Evolutionary conservation across 1,140 invertebrate species (phyloP), one percentile per base, ranked within the genome.

Genomic region (Mylabris phalerata): DNA sequence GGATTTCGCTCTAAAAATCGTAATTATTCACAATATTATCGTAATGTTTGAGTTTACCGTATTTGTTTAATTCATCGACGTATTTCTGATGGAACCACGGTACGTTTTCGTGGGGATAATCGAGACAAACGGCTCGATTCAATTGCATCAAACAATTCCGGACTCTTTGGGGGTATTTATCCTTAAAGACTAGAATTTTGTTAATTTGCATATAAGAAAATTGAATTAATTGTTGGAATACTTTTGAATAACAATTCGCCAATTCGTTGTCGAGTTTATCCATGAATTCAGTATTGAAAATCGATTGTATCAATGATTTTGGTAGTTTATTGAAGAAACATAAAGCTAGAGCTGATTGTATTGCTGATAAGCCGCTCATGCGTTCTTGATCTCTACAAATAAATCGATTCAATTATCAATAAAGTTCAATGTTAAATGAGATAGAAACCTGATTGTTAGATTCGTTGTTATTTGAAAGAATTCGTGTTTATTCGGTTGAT

Each of bases 81-180:
- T 80, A 83, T 60, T 82, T 82, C 59, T 82, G 76, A 70, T 85
- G 83, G 65, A 85, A 84, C 83, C 83, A 85, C 2, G 83, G 83
- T 27, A 85, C 74, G 63, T 80, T 78, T 13, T 74, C 70, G 66
- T 83, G 78, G 0, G 83, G 82, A 64, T 81, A 74, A 68, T 84
- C 83, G 13, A 85, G 67, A 59, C 83, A 85, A 7, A 84, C 81
- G 4, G 80, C 77, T 51, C 83, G 73, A 71, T 85, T 85, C 11
- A 85, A 63, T 50, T 81, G 73, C 82, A 85, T 84, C 10, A 84
- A 75, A 39, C 67, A 64, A 47, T 76, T 68, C 11, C 81, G 72
- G 2, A 84, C 75, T 57, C 75, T 69, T 10, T 71, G 62, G 1
- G 80, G 78, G 74, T 82, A 82, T 6, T 69, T 73, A 26, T 68